Conservation (phyloP, 2,113 vertebrate species). For the Helogale parvula region DNA sequence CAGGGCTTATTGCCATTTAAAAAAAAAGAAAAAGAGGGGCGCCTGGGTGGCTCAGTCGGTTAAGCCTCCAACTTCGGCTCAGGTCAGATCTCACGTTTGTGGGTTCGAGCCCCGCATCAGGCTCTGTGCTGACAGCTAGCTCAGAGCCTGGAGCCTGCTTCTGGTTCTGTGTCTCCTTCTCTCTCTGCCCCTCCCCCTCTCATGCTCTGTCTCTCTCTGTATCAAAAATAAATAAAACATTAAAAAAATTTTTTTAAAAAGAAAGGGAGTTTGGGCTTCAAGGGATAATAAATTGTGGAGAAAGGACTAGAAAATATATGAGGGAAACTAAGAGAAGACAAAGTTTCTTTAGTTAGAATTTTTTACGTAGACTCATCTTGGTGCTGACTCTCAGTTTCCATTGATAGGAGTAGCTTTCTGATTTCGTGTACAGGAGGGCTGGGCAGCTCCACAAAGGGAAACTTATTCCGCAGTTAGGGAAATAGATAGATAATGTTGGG, state of each 20-base stretch:
- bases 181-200: too few species aligned
- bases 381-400: neutral
- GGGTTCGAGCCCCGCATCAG: too few species aligned
- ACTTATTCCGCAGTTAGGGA: neutral
- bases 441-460: neutral
- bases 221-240: too few species aligned
- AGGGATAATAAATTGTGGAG: neutral
- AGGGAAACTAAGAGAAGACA: neutral
- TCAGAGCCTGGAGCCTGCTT: too few species aligned
- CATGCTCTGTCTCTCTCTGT: too few species aligned
- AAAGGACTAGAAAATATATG: neutral
- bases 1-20: neutral
- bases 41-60: too few species aligned
- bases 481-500: neutral
- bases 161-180: too few species aligned
- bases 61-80: too few species aligned
- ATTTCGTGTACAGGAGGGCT: neutral
- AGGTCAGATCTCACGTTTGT: too few species aligned
- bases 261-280: neutral
- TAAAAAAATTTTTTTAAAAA: too few species aligned
- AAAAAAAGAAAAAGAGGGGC: too few species aligned
- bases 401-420: neutral
- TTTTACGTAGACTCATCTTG: neutral
- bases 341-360: neutral
- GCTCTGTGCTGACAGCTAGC: too few species aligned